Evolutionary conservation across 2,888 invertebrate genomes (phyloP).

Genomic region (Pachymerium ferrugineum): DNA sequence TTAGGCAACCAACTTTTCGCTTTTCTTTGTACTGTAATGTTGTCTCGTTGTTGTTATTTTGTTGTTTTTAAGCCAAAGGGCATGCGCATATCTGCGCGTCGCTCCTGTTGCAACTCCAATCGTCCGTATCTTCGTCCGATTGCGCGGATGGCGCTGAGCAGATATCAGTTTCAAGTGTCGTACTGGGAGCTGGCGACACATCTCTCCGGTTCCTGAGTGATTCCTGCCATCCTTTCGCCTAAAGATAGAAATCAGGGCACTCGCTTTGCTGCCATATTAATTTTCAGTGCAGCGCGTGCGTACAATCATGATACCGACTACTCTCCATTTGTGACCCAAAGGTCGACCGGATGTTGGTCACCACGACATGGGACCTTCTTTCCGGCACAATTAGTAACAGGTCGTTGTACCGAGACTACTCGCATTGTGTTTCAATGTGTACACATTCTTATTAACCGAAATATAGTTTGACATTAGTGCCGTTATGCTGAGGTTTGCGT

Average conservation of each 20-base stretch:
- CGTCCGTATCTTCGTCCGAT: conserved; percentile 24
- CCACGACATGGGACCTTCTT: background rate
- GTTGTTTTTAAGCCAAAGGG: conserved; percentile 30
- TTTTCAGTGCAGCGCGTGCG: background rate
- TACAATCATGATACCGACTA: conserved; percentile 1
- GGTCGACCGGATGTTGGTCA: background rate
- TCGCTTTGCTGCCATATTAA: conserved; percentile 28
- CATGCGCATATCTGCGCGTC: conserved; percentile 18
- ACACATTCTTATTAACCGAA: background rate
- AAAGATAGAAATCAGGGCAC: background rate
- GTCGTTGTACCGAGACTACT: background rate
- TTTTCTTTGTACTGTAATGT: background rate
- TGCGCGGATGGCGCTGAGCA: conserved; percentile 17
- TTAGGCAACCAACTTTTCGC: background rate
- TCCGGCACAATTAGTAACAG: conserved; percentile 1
- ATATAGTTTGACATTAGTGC: background rate
- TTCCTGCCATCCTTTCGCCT: conserved; percentile 29
- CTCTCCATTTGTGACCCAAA: background rate
- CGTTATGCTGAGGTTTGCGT: background rate
- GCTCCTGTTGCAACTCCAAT: conserved; percentile 16
- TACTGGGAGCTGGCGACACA: conserved; percentile 29
- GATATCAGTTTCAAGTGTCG: conserved; percentile 31
- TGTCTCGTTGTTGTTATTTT: conserved; percentile 1
- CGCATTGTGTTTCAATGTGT: background rate
- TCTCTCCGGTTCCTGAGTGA: conserved; percentile 25